Evolutionary conservation across 92 coral and sea anemone species (phyloP).

Genomic region (Ricordea florida): DNA sequence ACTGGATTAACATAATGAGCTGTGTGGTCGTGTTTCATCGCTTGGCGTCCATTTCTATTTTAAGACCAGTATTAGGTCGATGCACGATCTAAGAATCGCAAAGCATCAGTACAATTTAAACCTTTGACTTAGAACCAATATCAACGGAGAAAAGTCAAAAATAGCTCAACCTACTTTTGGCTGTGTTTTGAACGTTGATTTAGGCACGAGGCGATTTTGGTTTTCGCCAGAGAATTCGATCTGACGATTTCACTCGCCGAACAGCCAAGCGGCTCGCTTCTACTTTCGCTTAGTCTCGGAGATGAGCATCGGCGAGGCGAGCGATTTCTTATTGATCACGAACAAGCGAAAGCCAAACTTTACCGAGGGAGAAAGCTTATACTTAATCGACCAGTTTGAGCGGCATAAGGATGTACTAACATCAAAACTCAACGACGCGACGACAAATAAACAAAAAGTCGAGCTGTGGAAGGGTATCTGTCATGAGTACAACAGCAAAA

Average conservation of each 20-base stretch:
- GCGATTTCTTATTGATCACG: conserved; percentile 21
- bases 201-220: conserved; percentile 22
- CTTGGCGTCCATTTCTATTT: conserved; percentile 28
- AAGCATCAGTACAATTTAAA: not conserved
- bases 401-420: conserved; percentile 62
- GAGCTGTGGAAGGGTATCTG: conserved; percentile 83
- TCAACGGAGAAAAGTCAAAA: conserved; percentile 15
- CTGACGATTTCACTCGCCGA: too few relatives aligned
- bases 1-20: conserved; percentile 41
- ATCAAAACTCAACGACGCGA: conserved; percentile 71
- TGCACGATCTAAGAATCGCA: not conserved
- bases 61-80: conserved; percentile 30
- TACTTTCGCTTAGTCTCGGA: too few relatives aligned
- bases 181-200: conserved; percentile 5
- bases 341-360: conserved; percentile 88
- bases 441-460: conserved; percentile 71
- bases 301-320: not conserved
- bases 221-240: not conserved
- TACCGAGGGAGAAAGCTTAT: conserved; percentile 81
- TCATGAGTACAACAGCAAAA: conserved; percentile 61
- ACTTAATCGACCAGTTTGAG: conserved; percentile 74
- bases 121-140: conserved; percentile 41
- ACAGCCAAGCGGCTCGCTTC: too few relatives aligned
- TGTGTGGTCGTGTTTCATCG: conserved; percentile 11
- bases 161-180: conserved; percentile 1